Conservation (phyloP, 2,888 invertebrate species). For the Troides oblongomaculatus region DNA sequence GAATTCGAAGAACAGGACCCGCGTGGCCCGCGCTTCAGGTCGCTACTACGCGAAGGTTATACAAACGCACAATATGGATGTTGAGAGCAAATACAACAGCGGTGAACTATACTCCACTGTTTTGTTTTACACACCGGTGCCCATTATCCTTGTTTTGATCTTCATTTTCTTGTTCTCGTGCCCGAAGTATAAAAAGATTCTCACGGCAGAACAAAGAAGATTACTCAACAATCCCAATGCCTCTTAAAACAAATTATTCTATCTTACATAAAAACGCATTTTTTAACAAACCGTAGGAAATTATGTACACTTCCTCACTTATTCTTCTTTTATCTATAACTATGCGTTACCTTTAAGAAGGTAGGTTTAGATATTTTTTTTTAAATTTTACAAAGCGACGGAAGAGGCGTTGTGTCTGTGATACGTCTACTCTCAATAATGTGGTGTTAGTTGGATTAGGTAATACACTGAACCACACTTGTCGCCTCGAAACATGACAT, state of each 20-base stretch:
- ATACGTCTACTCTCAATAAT: too few species aligned
- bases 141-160: neutral
- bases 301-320: too few species aligned
- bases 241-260: neutral
- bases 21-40: slow-evolving; percentile 36
- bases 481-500: too few species aligned
- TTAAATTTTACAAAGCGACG: too few species aligned
- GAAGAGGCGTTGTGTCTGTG: too few species aligned
- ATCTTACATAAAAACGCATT: too few species aligned
- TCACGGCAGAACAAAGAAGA: neutral
- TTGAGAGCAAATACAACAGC: slow-evolving; percentile 28
- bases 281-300: too few species aligned
- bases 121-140: slow-evolving; percentile 1
- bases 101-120: slow-evolving; percentile 12
- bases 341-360: too few species aligned
- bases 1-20: slow-evolving; percentile 32
- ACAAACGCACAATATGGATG: slow-evolving; percentile 33
- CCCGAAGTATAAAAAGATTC: neutral
- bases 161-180: neutral
- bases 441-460: too few species aligned
- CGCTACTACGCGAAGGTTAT: slow-evolving; percentile 56
- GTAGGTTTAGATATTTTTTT: too few species aligned
- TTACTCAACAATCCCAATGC: neutral
- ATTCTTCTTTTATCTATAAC: too few species aligned
- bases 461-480: too few species aligned